Evolutionary conservation across 2,888 invertebrate species (phyloP), one percentile per base, ranked within the genome.

Genomic region (Cephalotes varians): DNA sequence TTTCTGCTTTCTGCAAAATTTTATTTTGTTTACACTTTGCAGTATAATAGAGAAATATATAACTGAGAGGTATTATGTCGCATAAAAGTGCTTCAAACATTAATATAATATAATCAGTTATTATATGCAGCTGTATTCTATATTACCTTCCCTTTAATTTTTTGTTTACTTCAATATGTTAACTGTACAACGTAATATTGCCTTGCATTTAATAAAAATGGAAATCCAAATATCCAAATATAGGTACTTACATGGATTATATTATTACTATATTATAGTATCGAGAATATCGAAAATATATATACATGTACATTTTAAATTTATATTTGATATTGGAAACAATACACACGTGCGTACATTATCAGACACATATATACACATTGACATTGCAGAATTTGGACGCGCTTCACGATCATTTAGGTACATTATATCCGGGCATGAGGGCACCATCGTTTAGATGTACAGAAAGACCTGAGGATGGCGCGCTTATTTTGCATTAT

Each of bases 381-480:
- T 73, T 21, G 44, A 54, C n/a, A 9, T 94, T 94, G 0, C 95
- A 99, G 98, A 99, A 99, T 95, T 95, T 99, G 92, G 99, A 99
- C 94, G 99, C 99, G 18, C 96, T 99, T 5, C 99, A 99, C 93
- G 99, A 99, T 93, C 99, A 99, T 94, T 95, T 99, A 92, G 98
- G 98, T 81, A 99, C 99, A 5, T 95, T 98, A 85, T 99, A 99
- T 94, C 99, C 99, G 0, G 98, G 98, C 28, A 98, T 98, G 98
- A 96, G 97, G 90, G 98, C 98, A 0, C 99, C 99, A 0, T 99
- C 99, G 0, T 99, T 99, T 95, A 96, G 99, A 25, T 99, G 99
- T 95, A 98, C 98, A 0, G 98, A 98, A 92, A 95, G 98, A 81
- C 96, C 97, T 7, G 98, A 98, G 94, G 98, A 98, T 94, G 98